A percentile compares a stretch with the other conserved stretches of the same genome.
Evolutionary conservation across 2,113 vertebrate genomes (phyloP).

Genomic region (Cervus canadensis): DNA sequence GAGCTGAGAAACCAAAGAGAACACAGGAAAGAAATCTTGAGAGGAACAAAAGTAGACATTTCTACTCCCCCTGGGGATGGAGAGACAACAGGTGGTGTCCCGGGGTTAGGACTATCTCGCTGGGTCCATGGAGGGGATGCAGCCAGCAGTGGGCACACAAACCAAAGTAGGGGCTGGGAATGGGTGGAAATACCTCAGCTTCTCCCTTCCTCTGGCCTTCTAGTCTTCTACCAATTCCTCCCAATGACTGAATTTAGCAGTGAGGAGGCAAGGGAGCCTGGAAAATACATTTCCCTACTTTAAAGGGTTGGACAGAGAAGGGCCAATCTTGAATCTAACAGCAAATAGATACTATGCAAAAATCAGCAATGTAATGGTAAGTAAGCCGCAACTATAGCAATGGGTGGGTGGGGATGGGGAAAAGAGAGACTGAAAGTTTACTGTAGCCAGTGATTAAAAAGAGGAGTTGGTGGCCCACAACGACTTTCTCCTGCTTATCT

Average conservation of each 20-base stretch:
- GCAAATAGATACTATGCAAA: background rate
- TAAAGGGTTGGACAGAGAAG: background rate
- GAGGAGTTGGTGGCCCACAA: background rate
- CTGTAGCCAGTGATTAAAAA: background rate
- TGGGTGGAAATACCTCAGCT: background rate
- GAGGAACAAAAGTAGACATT: background rate
- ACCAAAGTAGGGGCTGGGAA: too few relatives aligned
- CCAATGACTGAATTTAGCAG: background rate
- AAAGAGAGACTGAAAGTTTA: background rate
- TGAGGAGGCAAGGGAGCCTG: background rate
- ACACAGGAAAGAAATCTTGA: background rate
- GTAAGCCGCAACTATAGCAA: background rate
- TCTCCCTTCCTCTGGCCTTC: background rate
- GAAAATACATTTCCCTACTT: background rate
- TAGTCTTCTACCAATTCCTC: background rate
- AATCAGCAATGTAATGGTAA: background rate
- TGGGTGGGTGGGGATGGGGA: background rate
- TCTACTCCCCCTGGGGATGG: background rate
- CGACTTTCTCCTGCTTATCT: background rate
- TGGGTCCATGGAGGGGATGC: background rate
- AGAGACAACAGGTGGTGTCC: background rate
- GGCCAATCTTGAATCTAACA: background rate
- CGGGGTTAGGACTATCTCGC: background rate
- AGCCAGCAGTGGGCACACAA: too few relatives aligned
- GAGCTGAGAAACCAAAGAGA: background rate